Evolutionary conservation across 2,888 invertebrate genomes (phyloP), one percentile per base, ranked within the genome.

Genomic region (Alsophila aescularia): DNA sequence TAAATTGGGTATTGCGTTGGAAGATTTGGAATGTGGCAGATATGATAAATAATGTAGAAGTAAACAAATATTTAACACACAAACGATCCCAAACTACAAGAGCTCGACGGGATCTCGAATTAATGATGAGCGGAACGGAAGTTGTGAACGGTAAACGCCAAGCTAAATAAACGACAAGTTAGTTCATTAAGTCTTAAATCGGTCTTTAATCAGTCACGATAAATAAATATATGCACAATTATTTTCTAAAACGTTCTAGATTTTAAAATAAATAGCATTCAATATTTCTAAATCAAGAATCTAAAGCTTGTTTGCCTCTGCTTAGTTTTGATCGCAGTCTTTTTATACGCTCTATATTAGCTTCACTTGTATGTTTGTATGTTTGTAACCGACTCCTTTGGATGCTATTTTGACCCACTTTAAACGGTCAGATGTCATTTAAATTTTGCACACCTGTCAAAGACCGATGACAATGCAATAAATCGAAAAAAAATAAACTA

Each of bases 91-190:
- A 62, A 53, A 41, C 39, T 24, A 37, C 50, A 35, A 36, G 36
- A 47, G 39, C 27, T 18, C 18, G 34, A 35, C 43, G 39, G 24
- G 34, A 40, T 51, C 34, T 14, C 48, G 27, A 48, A 34, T n/a
- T n/a, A n/a, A 45, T 29, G 3, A 43, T 6, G 40, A 50, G 45
- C 55, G 57, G 43, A 52, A 47, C 56, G 65, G 65, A 71, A 68
- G 60, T 62, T 60, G 49, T 70, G 64, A 65, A 69, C 35, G 51
- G 49, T 70, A 65, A 65, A 69, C 35, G 51, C 43, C 47, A 49
- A 60, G 60, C 45, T 62, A 63, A 70, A 66, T 68, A 66, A 60
- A 69, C 60, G 56, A 56, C 51, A 58, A 24, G 40, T 36, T 48
- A 40, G 40, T 27, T 36, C 32, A 31, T 35, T 24, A 44, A 35